phyloP scores from a whole-genome alignment of 2,113 vertebrate genomes.

The Morone chrysops region DNA sequence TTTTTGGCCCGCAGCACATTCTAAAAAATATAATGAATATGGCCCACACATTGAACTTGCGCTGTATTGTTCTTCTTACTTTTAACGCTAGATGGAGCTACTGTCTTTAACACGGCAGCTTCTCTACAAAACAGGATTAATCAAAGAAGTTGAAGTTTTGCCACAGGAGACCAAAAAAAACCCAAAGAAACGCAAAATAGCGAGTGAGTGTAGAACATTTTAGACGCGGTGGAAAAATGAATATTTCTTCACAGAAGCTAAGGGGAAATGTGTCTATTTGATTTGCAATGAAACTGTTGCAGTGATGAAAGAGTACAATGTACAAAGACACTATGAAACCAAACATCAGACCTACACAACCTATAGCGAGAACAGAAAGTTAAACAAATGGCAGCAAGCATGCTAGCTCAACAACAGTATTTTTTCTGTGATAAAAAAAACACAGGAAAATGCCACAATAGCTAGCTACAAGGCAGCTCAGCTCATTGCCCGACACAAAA shows the following conservation, averaged over 20 bases:
- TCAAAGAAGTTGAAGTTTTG: background rate
- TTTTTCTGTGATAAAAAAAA: background rate
- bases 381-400: constrained; percentile 49
- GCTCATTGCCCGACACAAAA: too few species aligned
- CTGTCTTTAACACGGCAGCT: too few species aligned
- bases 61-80: too few species aligned
- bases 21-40: constrained; percentile 5
- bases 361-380: background rate
- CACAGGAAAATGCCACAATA: too few species aligned
- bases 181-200: background rate
- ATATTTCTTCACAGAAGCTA: constrained; percentile 13
- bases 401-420: constrained; percentile 43
- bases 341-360: background rate
- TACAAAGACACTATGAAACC: constrained; percentile 1
- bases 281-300: background rate
- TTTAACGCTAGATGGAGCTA: too few species aligned
- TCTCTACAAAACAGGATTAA: too few species aligned
- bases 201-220: constrained; percentile 16
- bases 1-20: background rate
- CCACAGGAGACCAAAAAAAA: background rate
- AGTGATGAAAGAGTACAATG: constrained; percentile 20
- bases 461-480: too few species aligned
- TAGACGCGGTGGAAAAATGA: constrained; percentile 5
- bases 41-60: background rate
- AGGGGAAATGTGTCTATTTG: constrained; percentile 14